These are phyloP conservation scores for Pseudococcus longispinus DNA, from an alignment of 2,888 invertebrate species.

Conservation along the genomic window DNA sequence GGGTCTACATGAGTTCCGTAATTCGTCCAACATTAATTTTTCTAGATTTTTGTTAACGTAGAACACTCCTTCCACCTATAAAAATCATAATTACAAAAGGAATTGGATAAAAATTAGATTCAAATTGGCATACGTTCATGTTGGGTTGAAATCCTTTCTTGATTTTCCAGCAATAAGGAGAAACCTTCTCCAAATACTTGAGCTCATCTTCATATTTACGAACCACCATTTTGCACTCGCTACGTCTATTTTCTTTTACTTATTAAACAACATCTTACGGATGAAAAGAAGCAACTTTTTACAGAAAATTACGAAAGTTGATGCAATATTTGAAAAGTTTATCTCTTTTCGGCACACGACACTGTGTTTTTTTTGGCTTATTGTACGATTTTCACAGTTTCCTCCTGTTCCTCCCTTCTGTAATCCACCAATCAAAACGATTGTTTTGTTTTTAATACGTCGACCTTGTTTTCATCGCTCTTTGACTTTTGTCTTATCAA, in stretches of 20 bases:
- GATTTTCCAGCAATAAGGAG: conserved; percentile 86
- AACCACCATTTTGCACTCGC: conserved; percentile 74
- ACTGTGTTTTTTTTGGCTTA: too few relatives aligned
- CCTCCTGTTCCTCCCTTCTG: too few relatives aligned
- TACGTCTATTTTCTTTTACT: neutral
- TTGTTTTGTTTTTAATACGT: too few relatives aligned
- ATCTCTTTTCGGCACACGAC: too few relatives aligned
- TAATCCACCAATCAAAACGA: too few relatives aligned
- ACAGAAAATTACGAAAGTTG: too few relatives aligned
- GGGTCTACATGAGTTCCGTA: conserved; percentile 87
- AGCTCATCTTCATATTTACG: conserved; percentile 91
- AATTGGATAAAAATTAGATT: neutral
- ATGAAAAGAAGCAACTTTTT: neutral
- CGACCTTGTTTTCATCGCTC: too few relatives aligned
- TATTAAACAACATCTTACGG: neutral
- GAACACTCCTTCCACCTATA: conserved; percentile 91
- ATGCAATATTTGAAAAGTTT: too few relatives aligned
- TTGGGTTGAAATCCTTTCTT: conserved; percentile 99
- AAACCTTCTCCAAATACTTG: conserved; percentile 88
- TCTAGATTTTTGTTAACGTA: conserved; percentile 93
- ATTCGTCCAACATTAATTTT: conserved; percentile 95
- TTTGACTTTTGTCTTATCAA: too few relatives aligned
- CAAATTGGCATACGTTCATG: conserved; percentile 78
- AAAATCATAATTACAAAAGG: conserved; percentile 47
- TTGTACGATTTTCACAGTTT: too few relatives aligned